Conservation (phyloP, 2,113 vertebrate species). For the Eira barbara region DNA sequence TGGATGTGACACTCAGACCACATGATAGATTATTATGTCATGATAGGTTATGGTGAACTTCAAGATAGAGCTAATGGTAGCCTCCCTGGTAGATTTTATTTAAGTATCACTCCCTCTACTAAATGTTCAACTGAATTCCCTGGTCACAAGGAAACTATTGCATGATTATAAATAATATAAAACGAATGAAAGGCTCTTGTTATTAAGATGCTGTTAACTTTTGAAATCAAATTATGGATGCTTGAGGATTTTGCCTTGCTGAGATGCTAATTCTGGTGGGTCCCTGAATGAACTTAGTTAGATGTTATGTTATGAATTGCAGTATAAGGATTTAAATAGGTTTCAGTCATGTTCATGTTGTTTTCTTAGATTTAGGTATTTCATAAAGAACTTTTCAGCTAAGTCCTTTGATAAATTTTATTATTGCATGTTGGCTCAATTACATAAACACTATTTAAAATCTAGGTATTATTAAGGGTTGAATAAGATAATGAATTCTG, state of each 20-base stretch:
- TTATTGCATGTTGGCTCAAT: not conserved
- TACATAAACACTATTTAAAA: not conserved
- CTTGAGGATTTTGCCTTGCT: not conserved
- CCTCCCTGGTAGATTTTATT: not conserved
- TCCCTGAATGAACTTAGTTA: not conserved
- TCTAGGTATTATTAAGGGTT: not conserved
- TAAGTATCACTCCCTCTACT: not conserved
- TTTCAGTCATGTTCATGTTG: not conserved
- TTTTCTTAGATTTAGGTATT: not conserved
- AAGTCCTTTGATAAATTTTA: not conserved
- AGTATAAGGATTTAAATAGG: not conserved
- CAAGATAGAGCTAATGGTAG: not conserved
- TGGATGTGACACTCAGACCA: not conserved
- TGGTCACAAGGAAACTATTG: not conserved
- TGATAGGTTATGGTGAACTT: not conserved
- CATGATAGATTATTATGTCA: not conserved
- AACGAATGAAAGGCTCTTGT: not conserved
- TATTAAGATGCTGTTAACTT: not conserved
- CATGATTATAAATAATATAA: not conserved
- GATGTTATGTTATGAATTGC: not conserved
- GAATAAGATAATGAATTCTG: conserved; percentile 5
- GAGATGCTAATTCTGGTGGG: not conserved
- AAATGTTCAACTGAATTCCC: not conserved
- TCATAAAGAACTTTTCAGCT: not conserved
- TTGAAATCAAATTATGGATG: not conserved